Conservation (phyloP, 2,888 invertebrate species). For the Agrochola circellaris region DNA sequence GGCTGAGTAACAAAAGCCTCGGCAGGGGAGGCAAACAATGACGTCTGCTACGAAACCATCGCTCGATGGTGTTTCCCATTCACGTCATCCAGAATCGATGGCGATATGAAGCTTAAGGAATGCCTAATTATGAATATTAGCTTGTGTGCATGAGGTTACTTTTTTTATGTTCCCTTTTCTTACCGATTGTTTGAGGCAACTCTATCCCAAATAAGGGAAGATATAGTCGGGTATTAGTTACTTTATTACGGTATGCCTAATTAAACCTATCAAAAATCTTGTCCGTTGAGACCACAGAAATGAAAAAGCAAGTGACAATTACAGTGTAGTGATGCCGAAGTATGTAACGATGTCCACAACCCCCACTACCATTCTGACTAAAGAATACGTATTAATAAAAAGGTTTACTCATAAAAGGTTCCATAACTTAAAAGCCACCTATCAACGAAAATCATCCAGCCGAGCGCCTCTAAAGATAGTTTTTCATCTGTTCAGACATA, state of each 20-base stretch:
- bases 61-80: constrained; percentile 76
- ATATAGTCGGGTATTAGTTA: not conserved
- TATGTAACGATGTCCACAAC: not conserved
- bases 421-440: constrained; percentile 28
- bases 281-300: not conserved
- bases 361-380: not conserved
- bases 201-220: not conserved
- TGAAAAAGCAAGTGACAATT: not conserved
- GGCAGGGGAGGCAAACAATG: constrained; percentile 85
- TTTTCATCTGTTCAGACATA: constrained; percentile 87
- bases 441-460: constrained; percentile 77
- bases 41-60: constrained; percentile 84
- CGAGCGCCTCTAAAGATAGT: constrained; percentile 78
- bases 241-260: not conserved
- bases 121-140: constrained; percentile 52
- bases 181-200: not conserved
- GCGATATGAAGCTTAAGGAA: constrained; percentile 55
- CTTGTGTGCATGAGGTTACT: not conserved
- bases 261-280: not conserved
- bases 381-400: not conserved
- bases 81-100: constrained; percentile 79
- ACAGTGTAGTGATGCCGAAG: not conserved
- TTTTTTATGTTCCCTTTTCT: too few relatives aligned
- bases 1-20: constrained; percentile 84
- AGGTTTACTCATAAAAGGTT: not conserved